Conservation (phyloP, 2,113 vertebrate species). For the Fregetta grallaria region DNA sequence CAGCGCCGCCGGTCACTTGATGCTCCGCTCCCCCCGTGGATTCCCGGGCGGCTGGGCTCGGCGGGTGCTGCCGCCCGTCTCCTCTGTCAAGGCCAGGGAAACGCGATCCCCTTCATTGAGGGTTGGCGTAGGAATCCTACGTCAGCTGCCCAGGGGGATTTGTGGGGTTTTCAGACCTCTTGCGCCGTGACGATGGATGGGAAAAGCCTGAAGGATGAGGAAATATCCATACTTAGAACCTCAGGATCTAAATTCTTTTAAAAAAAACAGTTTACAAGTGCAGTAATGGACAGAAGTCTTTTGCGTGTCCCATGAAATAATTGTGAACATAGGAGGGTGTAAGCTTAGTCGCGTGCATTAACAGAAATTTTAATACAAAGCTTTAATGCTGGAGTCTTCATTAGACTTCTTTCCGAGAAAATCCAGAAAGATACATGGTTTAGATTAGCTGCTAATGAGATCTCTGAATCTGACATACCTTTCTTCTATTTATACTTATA, state of each 20-base stretch:
- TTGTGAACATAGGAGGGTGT: background rate
- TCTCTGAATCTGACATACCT: background rate
- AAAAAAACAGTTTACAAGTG: background rate
- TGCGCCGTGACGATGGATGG: background rate
- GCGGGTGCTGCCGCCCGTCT: background rate
- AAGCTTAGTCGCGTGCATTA: background rate
- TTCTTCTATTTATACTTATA: background rate
- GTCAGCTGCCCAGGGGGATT: background rate
- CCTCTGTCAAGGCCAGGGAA: constrained; percentile 12
- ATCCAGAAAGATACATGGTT: background rate
- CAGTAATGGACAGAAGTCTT: background rate
- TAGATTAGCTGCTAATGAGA: background rate
- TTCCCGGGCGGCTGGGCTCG: constrained; percentile 31
- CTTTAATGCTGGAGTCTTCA: background rate
- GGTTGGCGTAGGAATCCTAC: constrained; percentile 1
- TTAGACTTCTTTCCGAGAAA: background rate
- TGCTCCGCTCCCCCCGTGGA: constrained; percentile 15
- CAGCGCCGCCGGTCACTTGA: constrained; percentile 68
- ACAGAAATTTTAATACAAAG: background rate
- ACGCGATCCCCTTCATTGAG: constrained; percentile 10
- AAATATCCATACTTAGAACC: background rate
- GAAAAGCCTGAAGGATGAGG: background rate
- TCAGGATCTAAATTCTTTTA: background rate
- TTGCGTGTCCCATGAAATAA: background rate
- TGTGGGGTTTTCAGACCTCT: background rate